Conservation (phyloP, 2,888 invertebrate genomes). For the Xanthia icteritia region DNA sequence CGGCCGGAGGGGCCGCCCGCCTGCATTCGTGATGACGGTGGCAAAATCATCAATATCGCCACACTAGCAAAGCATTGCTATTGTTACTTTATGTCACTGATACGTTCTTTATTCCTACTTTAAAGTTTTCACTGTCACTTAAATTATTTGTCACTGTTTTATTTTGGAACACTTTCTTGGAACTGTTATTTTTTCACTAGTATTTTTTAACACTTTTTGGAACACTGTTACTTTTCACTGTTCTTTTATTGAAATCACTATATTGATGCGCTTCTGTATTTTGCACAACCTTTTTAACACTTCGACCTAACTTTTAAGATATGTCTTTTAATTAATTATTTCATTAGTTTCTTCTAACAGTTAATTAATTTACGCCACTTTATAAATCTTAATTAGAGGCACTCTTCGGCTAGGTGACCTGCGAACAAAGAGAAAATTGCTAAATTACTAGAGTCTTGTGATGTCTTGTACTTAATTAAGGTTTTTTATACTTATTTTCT, state of each 20-base stretch:
- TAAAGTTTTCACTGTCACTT: constrained; percentile 34
- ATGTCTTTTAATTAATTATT: constrained; percentile 24
- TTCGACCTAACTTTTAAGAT: constrained; percentile 19
- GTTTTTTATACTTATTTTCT: constrained; percentile 27
- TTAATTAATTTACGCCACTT: constrained; percentile 21
- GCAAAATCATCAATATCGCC: constrained; percentile 79
- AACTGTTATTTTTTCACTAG: constrained; percentile 10
- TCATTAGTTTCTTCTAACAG: constrained; percentile 20
- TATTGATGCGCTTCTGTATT: not conserved
- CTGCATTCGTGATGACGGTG: constrained; percentile 81
- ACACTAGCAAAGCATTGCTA: constrained; percentile 69
- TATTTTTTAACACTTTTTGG: constrained; percentile 14
- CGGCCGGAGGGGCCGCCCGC: constrained; percentile 82
- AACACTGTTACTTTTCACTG: not conserved
- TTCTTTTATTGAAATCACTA: constrained; percentile 2
- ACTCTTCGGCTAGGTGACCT: constrained; percentile 42
- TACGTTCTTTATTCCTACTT: constrained; percentile 10
- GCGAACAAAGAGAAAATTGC: constrained; percentile 62
- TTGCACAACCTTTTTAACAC: not conserved
- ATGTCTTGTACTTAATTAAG: constrained; percentile 28
- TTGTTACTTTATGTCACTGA: constrained; percentile 24
- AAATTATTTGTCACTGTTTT: constrained; percentile 1
- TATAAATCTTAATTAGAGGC: constrained; percentile 33
- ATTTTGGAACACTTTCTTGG: not conserved
- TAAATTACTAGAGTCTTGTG: constrained; percentile 34